These are phyloP conservation scores for Papilio glaucus DNA, from an alignment of 1,140 invertebrate species.

Conservation along the genomic window DNA sequence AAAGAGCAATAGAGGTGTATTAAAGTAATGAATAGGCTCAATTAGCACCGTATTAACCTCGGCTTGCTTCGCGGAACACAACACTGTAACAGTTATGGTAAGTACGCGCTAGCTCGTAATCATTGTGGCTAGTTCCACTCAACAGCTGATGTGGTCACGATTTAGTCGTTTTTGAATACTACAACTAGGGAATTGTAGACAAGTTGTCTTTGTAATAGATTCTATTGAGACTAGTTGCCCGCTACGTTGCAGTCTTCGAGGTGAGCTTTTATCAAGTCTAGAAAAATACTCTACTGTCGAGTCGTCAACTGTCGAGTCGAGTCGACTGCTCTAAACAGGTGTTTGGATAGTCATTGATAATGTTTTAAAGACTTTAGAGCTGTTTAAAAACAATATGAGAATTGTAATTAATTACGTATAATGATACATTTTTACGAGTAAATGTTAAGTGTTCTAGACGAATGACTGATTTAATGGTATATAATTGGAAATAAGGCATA, in stretches of 20 bases:
- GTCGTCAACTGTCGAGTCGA: too few species aligned
- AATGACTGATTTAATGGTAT: too few species aligned
- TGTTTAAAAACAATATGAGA: too few species aligned
- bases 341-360: too few species aligned
- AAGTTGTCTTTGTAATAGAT: not conserved
- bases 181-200: not conserved
- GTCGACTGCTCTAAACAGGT: too few species aligned
- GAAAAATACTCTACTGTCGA: too few species aligned
- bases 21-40: conserved; percentile 38
- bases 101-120: conserved; percentile 19
- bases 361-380: too few species aligned
- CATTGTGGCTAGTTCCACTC: not conserved
- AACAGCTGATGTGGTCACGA: conserved; percentile 30
- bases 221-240: not conserved
- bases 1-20: conserved; percentile 31
- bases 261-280: not conserved
- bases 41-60: conserved; percentile 30
- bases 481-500: too few species aligned
- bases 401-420: too few species aligned
- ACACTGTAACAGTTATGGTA: conserved; percentile 28
- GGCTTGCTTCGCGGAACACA: conserved; percentile 12
- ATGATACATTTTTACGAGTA: too few species aligned
- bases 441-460: too few species aligned
- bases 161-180: conserved; percentile 11
- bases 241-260: not conserved